Conservation (phyloP, 1,140 invertebrate genomes). For the Heliothis subflexa region DNA sequence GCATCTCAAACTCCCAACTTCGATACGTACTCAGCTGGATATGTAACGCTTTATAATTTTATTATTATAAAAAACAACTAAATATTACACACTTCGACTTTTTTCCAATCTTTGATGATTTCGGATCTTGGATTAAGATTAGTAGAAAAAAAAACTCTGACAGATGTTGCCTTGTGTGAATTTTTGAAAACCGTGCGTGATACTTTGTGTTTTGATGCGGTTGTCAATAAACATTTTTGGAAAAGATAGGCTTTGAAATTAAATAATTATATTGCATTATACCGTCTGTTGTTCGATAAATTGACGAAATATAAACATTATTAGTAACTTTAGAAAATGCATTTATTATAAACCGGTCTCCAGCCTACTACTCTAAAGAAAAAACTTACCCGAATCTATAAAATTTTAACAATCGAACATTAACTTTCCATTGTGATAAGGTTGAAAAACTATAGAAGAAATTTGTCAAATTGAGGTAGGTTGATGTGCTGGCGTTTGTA, state of each 20-base stretch:
- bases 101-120: slow-evolving; percentile 66
- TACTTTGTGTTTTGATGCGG: slow-evolving; percentile 35
- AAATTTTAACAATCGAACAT: too few relatives aligned
- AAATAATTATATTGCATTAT: too few relatives aligned
- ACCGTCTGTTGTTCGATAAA: too few relatives aligned
- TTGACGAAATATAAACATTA: too few relatives aligned
- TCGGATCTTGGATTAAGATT: slow-evolving; percentile 64
- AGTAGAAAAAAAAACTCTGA: slow-evolving; percentile 40
- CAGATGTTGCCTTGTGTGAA: slow-evolving; percentile 51
- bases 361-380: too few relatives aligned
- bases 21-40: slow-evolving; percentile 66
- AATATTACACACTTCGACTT: slow-evolving; percentile 60
- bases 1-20: slow-evolving; percentile 52
- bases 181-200: slow-evolving; percentile 25
- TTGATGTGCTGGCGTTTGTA: too few relatives aligned
- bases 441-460: too few relatives aligned
- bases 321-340: too few relatives aligned
- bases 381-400: too few relatives aligned
- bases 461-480: too few relatives aligned
- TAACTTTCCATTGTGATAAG: too few relatives aligned
- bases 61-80: slow-evolving; percentile 51
- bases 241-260: background rate
- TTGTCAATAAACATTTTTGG: slow-evolving; percentile 33
- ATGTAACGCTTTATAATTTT: slow-evolving; percentile 68
- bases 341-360: too few relatives aligned